Conservation (phyloP, 2,113 vertebrate genomes). For the Gambusia affinis region DNA sequence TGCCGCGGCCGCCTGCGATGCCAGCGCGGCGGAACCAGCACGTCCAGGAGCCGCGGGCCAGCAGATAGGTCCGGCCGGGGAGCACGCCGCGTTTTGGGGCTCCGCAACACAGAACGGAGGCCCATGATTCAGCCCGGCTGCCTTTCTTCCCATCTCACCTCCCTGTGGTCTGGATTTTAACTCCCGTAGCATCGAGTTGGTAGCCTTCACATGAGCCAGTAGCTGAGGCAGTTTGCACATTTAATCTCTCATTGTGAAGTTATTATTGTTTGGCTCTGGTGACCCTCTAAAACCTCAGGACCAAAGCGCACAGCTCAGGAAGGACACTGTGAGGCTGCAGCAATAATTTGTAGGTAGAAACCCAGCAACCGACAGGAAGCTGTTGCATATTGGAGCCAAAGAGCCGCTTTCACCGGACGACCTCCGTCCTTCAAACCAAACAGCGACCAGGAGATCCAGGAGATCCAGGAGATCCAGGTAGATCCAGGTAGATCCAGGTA, state of each 20-base stretch:
- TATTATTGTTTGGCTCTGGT: neutral
- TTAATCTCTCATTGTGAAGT: neutral
- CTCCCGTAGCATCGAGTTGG: conserved; percentile 25
- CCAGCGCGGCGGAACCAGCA: conserved; percentile 29
- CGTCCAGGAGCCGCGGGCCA: conserved; percentile 31
- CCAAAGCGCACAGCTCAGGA: conserved; percentile 52
- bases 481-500: neutral
- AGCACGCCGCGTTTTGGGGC: conserved; percentile 5
- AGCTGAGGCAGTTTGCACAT: conserved; percentile 47
- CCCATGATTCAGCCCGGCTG: conserved; percentile 17
- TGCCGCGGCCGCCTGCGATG: conserved; percentile 42
- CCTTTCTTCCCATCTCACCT: conserved; percentile 13
- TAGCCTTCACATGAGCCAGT: conserved; percentile 28
- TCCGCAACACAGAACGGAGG: too few species aligned
- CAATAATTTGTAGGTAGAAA: conserved; percentile 52
- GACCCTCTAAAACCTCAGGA: conserved; percentile 47
- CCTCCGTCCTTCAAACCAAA: neutral
- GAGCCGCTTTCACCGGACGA: conserved; percentile 8
- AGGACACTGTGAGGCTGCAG: conserved; percentile 46
- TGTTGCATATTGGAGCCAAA: too few species aligned
- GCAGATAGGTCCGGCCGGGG: conserved; percentile 34
- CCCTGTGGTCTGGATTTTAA: neutral
- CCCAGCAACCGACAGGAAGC: too few species aligned
- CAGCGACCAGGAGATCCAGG: neutral
- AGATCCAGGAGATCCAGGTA: neutral